phyloP scores from a whole-genome alignment of 2,888 invertebrate species.

The Mamestra brassicae region DNA sequence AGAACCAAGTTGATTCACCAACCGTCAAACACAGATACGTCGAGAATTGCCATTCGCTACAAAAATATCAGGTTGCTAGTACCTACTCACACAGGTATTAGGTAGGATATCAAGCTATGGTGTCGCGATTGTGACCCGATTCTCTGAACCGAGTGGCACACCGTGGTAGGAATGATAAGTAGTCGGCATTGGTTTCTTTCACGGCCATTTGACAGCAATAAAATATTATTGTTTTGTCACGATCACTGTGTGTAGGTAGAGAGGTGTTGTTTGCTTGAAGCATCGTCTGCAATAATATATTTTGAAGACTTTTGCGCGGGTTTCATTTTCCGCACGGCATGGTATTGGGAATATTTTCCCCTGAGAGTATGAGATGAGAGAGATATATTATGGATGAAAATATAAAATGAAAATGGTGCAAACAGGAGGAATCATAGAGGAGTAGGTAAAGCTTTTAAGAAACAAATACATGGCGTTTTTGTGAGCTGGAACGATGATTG shows the following conservation, averaged over 20 bases:
- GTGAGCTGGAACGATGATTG: not conserved
- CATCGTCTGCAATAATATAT: slow-evolving; percentile 19
- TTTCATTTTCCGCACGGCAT: slow-evolving; percentile 7
- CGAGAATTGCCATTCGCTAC: slow-evolving; percentile 24
- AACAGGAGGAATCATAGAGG: not conserved
- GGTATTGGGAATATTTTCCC: slow-evolving; percentile 13
- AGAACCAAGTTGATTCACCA: slow-evolving; percentile 5
- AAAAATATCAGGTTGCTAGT: slow-evolving; percentile 45
- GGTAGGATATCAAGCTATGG: slow-evolving; percentile 34
- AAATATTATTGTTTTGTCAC: slow-evolving; percentile 59
- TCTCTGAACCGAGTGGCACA: slow-evolving; percentile 57
- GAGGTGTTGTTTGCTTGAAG: slow-evolving; percentile 22
- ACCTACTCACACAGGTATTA: not conserved
- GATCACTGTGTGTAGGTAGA: slow-evolving; percentile 28
- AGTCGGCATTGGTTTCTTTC: slow-evolving; percentile 54
- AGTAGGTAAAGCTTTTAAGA: not conserved
- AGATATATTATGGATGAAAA: slow-evolving; percentile 6
- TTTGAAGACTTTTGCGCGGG: slow-evolving; percentile 14
- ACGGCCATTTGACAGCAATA: slow-evolving; percentile 44
- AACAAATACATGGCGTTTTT: not conserved
- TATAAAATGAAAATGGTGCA: not conserved
- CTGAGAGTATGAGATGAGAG: not conserved
- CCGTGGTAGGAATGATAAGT: slow-evolving; percentile 62
- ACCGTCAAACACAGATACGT: slow-evolving; percentile 4
- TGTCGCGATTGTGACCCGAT: slow-evolving; percentile 46